Base-by-base conservation (phyloP, 2,888 invertebrate species). In the Eristalis intricaria region DNA sequence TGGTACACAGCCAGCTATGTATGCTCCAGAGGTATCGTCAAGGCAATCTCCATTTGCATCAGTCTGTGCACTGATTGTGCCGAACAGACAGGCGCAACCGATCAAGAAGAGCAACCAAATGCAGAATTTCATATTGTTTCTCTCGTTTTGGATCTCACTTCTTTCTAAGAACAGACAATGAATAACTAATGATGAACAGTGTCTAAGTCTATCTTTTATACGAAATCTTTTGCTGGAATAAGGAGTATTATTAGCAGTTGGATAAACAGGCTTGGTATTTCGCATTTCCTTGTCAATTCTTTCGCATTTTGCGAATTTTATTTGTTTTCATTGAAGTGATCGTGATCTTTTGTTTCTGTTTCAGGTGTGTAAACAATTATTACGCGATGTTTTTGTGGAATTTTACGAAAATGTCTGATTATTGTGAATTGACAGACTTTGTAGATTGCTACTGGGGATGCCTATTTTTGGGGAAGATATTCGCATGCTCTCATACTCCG, bases 1-100 rank as follows among this genome's bases (percentile, higher is more conserved):
- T 5, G 69, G 69, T 13, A 58, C 15, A 22, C 29, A 64, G 8
- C n/a, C 64, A 1, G 35, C 2, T 11, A 35, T 1, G 19, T 64
- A 64, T 1, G 8, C 8, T n/a, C 35, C 35, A 0, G 32, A 10
- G 19, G 10, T 4, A 35, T 65, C 65, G 2, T 65, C 65, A 38
- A 65, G 29, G 22, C 65, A 65, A 40, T 65, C 65, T 38, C 65
- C 65, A 38, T 65, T 65, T 7, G 15, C 22, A 38, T 65, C 65
- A 11, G 11, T 2, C 2, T 50, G 50, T 29, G 65, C 65, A 19
- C 13, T 15, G 35, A 22, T 40, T 1, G 35, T 65, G 19, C 5
- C n/a, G 22, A 10, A 22, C 35, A 65, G 2, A 2, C 19, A 10
- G 13, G 22, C 15, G 38, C 35, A 38, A 32, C 38, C 38, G 10